Percentiles rank a stretch among this genome's conserved stretches.
These are phyloP conservation scores for Bothrops jararaca DNA, from an alignment of 2,113 vertebrate genomes.

Conservation along the genomic window DNA sequence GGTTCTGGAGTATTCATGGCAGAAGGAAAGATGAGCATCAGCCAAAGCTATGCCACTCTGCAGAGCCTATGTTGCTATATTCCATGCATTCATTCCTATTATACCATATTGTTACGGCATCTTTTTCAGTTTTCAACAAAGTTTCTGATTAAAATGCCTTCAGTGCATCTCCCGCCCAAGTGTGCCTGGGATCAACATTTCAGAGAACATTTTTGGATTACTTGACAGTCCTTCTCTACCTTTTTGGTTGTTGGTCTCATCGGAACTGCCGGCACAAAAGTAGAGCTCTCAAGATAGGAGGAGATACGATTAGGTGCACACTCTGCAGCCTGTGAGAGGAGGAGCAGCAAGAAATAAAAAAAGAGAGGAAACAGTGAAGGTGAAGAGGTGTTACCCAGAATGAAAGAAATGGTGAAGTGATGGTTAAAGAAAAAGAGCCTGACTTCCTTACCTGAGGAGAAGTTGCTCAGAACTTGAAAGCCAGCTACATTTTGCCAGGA, in stretches of 20 bases:
- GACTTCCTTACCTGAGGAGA: background rate
- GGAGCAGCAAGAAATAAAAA: conserved; percentile 10
- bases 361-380: conserved; percentile 17
- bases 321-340: conserved; percentile 76
- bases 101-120: background rate
- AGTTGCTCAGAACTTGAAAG: background rate
- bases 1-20: background rate
- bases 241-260: conserved; percentile 81
- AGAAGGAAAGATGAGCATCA: background rate
- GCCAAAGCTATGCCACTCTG: background rate
- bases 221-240: conserved; percentile 72
- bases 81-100: too few species aligned
- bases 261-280: conserved; percentile 69
- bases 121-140: background rate
- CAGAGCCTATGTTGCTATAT: background rate
- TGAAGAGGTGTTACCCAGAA: conserved; percentile 24
- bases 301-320: conserved; percentile 83
- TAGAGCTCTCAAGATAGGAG: conserved; percentile 81
- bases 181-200: background rate
- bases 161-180: background rate
- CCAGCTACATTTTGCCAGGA: background rate
- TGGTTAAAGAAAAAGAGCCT: background rate
- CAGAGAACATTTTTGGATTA: background rate
- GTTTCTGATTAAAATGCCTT: background rate
- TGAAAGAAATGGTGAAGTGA: background rate